phyloP scores from a whole-genome alignment of 2,888 invertebrate species.

The Sminthurinus aureus region DNA sequence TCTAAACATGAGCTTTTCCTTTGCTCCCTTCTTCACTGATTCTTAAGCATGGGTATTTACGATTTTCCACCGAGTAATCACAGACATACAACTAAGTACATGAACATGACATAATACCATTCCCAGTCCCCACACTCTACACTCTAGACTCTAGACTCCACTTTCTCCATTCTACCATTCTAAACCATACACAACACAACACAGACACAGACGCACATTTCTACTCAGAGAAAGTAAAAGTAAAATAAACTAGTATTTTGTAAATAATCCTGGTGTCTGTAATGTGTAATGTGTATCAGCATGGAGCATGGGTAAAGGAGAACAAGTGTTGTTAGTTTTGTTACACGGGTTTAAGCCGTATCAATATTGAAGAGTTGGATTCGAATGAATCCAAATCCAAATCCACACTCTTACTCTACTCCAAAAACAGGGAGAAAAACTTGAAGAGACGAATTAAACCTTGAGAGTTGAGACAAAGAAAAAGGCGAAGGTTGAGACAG shows the following conservation, averaged over 20 bases:
- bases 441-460: not conserved
- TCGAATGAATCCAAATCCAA: no score
- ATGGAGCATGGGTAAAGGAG: no score
- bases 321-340: not conserved
- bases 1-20: conserved; percentile 15
- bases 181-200: not conserved
- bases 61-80: conserved; percentile 9
- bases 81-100: not conserved
- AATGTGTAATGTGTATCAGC: no score
- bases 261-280: no score
- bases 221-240: not conserved
- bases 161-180: not conserved
- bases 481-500: conserved; percentile 4
- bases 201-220: not conserved
- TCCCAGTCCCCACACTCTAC: not conserved
- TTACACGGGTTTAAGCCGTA: not conserved
- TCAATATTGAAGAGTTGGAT: no score
- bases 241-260: not conserved
- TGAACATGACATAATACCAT: not conserved
- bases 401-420: not conserved
- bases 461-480: conserved; percentile 1
- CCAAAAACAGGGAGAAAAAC: not conserved
- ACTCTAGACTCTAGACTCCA: no score
- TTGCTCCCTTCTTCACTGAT: not conserved
- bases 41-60: conserved; percentile 24